These are phyloP conservation scores for Melanogrammus aeglefinus DNA, from an alignment of 2,797 vertebrate species.

Conservation along the genomic window DNA sequence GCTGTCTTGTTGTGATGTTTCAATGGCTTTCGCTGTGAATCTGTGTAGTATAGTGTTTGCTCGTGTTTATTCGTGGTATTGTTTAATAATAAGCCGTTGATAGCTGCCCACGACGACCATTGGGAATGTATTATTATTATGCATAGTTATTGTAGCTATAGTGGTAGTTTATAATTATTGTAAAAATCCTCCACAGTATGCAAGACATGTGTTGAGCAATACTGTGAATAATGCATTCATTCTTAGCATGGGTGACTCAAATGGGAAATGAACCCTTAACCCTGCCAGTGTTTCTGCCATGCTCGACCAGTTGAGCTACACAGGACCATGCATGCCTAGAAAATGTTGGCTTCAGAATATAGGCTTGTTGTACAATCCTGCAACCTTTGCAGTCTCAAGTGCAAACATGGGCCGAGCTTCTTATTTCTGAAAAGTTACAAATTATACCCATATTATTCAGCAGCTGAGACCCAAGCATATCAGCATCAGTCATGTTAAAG, in stretches of 20 bases:
- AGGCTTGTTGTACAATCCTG: background rate
- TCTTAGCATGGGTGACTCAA: too few relatives aligned
- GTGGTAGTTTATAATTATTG: background rate
- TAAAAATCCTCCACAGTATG: background rate
- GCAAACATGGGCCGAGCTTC: background rate
- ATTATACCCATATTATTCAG: background rate
- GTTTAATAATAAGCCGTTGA: background rate
- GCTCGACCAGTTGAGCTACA: background rate
- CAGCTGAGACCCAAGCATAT: background rate
- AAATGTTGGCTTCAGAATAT: background rate
- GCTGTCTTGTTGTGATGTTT: constrained; percentile 27
- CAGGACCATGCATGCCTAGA: background rate
- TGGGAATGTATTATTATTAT: background rate
- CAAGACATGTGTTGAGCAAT: background rate
- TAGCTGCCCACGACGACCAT: background rate
- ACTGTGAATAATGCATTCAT: background rate
- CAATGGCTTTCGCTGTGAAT: constrained; percentile 22
- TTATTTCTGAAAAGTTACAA: background rate
- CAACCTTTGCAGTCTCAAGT: background rate
- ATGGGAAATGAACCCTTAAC: background rate
- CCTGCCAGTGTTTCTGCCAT: background rate
- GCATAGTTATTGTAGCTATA: background rate
- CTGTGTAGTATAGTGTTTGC: background rate
- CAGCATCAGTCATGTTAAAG: background rate
- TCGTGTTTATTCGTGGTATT: background rate